Conservation (phyloP, 2,888 invertebrate species). For the Hirtodrosophila alboralis region DNA sequence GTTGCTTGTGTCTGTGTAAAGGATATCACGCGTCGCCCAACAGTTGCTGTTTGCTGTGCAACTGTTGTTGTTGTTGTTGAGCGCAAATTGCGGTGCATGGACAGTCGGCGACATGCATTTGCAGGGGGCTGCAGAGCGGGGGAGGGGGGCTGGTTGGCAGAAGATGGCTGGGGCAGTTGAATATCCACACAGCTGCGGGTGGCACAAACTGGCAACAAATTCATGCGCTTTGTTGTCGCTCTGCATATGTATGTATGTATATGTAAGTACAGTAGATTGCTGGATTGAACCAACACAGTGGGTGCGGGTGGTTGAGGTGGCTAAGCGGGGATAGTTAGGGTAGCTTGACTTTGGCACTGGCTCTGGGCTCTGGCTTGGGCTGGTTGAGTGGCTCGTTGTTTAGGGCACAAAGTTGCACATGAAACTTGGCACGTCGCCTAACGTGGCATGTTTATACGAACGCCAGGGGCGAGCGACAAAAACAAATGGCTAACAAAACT, state of each 20-base stretch:
- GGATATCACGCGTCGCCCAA: slow-evolving; percentile 69
- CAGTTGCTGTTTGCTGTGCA: slow-evolving; percentile 43
- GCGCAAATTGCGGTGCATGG: slow-evolving; percentile 77
- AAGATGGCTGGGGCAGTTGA: slow-evolving; percentile 1
- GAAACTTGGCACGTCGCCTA: slow-evolving; percentile 76
- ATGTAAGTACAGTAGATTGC: slow-evolving; percentile 40
- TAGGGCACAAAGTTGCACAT: slow-evolving; percentile 58
- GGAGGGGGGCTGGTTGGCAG: neutral
- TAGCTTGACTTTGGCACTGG: too few species aligned
- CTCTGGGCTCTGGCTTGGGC: too few species aligned
- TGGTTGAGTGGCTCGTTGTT: slow-evolving; percentile 36
- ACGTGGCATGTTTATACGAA: slow-evolving; percentile 73
- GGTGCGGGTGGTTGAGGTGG: slow-evolving; percentile 1
- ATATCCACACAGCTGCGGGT: slow-evolving; percentile 41
- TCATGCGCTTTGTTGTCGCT: slow-evolving; percentile 64
- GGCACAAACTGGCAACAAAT: slow-evolving; percentile 65
- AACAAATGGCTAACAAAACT: slow-evolving; percentile 67
- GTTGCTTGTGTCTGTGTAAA: slow-evolving; percentile 50
- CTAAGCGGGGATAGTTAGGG: too few species aligned
- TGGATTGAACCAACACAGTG: slow-evolving; percentile 33
- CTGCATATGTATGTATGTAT: too few species aligned
- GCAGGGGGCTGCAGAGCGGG: slow-evolving; percentile 28
- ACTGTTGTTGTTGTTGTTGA: slow-evolving; percentile 26
- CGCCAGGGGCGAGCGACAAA: slow-evolving; percentile 56
- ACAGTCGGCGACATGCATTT: slow-evolving; percentile 59